Percentiles rank a stretch among this genome's conserved stretches.
Evolutionary conservation across 2,113 vertebrate species (phyloP).

Genomic region (Athene noctua): DNA sequence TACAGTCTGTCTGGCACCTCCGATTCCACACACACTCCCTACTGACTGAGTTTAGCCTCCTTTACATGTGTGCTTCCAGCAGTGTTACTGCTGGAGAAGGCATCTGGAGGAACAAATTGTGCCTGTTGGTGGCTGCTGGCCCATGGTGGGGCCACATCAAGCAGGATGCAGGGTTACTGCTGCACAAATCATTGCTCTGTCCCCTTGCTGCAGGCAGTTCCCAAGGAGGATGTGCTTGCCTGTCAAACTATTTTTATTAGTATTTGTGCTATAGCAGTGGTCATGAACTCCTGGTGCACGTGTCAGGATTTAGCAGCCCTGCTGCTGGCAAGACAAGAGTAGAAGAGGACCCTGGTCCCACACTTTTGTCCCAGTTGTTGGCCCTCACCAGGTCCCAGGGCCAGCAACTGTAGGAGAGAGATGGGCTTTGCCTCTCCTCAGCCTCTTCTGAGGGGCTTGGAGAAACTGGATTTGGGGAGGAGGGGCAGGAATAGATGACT

Average conservation of each 20-base stretch:
- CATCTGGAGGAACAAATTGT: not conserved
- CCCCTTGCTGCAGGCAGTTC: not conserved
- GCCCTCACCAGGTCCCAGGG: not conserved
- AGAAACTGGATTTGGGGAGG: not conserved
- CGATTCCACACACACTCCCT: not conserved
- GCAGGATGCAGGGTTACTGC: not conserved
- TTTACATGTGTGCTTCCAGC: not conserved
- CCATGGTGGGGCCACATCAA: accelerated
- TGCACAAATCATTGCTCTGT: not conserved
- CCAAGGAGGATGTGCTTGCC: not conserved
- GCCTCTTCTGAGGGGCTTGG: not conserved
- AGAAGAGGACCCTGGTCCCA: not conserved
- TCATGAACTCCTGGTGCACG: not conserved
- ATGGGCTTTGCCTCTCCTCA: not conserved
- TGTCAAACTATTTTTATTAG: not conserved
- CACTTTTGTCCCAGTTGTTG: not conserved
- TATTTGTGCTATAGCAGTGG: not conserved
- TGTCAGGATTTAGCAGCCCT: not conserved
- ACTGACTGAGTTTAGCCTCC: not conserved
- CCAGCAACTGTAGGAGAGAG: not conserved
- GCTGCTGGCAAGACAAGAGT: not conserved
- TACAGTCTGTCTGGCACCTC: not conserved
- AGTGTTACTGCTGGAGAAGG: not conserved
- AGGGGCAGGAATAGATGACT: not conserved
- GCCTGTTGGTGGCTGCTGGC: not conserved